phyloP scores from a whole-genome alignment of 2,888 invertebrate genomes.

The Diplolepis rosae region DNA sequence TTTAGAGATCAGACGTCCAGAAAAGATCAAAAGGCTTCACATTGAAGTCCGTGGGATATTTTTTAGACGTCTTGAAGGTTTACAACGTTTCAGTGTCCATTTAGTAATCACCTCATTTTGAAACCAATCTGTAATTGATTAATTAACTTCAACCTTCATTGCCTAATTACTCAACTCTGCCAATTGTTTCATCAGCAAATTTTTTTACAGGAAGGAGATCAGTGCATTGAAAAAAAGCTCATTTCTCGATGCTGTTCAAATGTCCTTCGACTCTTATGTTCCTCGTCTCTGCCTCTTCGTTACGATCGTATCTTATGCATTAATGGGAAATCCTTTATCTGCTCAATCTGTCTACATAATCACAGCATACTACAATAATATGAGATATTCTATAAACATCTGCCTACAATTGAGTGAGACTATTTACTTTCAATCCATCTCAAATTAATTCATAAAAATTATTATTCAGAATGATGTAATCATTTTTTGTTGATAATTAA shows the following conservation, averaged over 20 bases:
- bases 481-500: too few relatives aligned
- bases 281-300: conserved; percentile 82
- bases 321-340: conserved; percentile 78
- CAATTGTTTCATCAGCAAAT: conserved; percentile 16
- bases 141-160: neutral
- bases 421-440: too few relatives aligned
- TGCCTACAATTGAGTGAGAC: conserved; percentile 78
- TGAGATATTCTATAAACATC: conserved; percentile 83
- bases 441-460: too few relatives aligned
- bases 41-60: too few relatives aligned
- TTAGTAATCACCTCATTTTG: too few relatives aligned
- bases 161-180: neutral
- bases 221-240: conserved; percentile 65
- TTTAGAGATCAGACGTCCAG: too few relatives aligned
- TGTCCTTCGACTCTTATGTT: conserved; percentile 67
- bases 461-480: too few relatives aligned
- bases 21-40: too few relatives aligned
- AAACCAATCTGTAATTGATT: neutral
- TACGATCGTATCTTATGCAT: conserved; percentile 79
- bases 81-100: too few relatives aligned
- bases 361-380: conserved; percentile 83
- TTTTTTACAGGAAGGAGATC: conserved; percentile 72
- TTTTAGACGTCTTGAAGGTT: too few relatives aligned
- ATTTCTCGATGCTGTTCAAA: conserved; percentile 19
- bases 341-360: conserved; percentile 84